Percentiles rank a stretch among this genome's conserved stretches.
phyloP scores from a whole-genome alignment of 2,113 vertebrate genomes.

The Bubalus kerabau region DNA sequence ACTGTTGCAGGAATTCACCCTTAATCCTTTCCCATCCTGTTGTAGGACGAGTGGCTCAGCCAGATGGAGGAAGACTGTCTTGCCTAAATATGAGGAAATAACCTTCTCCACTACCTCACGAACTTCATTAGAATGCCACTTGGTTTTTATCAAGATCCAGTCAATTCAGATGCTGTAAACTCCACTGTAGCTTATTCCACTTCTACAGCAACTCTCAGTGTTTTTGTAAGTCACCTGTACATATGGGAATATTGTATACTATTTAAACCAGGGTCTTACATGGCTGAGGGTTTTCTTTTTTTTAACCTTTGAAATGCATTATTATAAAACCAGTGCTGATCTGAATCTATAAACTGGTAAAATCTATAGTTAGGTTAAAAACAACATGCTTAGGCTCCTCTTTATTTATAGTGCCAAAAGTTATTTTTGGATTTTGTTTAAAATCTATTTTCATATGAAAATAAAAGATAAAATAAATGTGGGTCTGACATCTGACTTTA shows the following conservation, averaged over 20 bases:
- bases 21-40: neutral
- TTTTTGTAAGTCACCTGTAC: neutral
- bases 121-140: neutral
- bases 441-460: conserved; percentile 70
- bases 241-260: neutral
- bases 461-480: conserved; percentile 54
- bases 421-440: conserved; percentile 60
- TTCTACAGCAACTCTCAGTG: neutral
- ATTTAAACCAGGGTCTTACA: neutral
- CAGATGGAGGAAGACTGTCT: neutral
- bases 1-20: neutral
- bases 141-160: neutral
- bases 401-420: conserved; percentile 2
- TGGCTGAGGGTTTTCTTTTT: neutral
- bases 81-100: neutral
- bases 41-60: neutral
- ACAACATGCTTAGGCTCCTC: conserved; percentile 1
- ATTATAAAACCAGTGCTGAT: neutral
- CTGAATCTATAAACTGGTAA: neutral
- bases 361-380: neutral
- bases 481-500: neutral
- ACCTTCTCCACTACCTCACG: conserved; percentile 67
- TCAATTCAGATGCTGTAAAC: neutral
- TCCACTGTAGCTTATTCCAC: neutral
- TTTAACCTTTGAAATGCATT: neutral